Percentiles rank a stretch among this genome's conserved stretches.
Conservation (phyloP, 2,797 vertebrate species). For the Poecilia velifera region DNA sequence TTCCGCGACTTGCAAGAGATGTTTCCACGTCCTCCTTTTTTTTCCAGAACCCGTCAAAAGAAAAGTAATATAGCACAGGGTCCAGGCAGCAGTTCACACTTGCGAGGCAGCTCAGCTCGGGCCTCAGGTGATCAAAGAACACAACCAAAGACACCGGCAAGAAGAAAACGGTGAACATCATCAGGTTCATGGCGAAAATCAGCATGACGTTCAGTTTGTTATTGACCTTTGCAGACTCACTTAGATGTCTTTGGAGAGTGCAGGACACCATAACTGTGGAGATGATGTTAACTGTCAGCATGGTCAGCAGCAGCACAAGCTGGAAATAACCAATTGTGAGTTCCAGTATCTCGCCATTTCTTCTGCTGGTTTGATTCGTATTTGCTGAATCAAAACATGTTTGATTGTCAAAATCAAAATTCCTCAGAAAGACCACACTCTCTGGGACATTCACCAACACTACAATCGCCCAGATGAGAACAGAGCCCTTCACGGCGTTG, state of each 20-base stretch:
- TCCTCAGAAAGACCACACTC: fast-evolving
- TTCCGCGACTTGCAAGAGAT: not conserved
- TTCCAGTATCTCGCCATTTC: not conserved
- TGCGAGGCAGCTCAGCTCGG: slow-evolving; percentile 48
- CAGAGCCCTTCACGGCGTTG: slow-evolving; percentile 52
- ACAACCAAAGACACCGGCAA: slow-evolving; percentile 44
- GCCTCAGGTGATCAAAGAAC: not conserved
- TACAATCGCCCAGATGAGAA: slow-evolving; percentile 48
- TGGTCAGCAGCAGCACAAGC: slow-evolving; percentile 28
- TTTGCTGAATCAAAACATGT: slow-evolving; percentile 49
- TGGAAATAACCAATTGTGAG: slow-evolving; percentile 11
- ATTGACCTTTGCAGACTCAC: slow-evolving; percentile 29
- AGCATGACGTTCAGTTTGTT: slow-evolving; percentile 73
- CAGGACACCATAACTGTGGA: slow-evolving; percentile 61
- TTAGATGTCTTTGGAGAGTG: slow-evolving; percentile 44
- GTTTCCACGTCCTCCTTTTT: slow-evolving; percentile 44
- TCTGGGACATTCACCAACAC: slow-evolving; percentile 50
- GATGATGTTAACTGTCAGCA: slow-evolving; percentile 56
- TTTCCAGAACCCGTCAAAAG: slow-evolving; percentile 74
- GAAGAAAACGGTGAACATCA: slow-evolving; percentile 68
- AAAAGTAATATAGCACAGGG: slow-evolving; percentile 74
- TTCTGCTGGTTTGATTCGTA: not conserved
- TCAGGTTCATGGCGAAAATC: slow-evolving; percentile 67
- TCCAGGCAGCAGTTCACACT: slow-evolving; percentile 72
- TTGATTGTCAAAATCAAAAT: fast-evolving